phyloP scores from a whole-genome alignment of 2,113 vertebrate species.

The Gadus macrocephalus region DNA sequence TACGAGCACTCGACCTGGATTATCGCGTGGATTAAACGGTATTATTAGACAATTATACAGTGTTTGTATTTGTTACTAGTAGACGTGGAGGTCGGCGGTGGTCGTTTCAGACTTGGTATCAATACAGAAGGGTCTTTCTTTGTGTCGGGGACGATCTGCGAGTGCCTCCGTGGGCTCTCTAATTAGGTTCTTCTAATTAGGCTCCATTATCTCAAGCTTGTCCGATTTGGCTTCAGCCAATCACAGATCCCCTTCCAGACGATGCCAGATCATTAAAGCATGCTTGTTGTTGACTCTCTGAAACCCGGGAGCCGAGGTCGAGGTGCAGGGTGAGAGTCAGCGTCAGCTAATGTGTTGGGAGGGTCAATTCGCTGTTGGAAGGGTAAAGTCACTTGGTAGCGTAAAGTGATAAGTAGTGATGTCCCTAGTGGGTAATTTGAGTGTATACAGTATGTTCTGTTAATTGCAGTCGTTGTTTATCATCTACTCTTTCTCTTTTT shows the following conservation, averaged over 20 bases:
- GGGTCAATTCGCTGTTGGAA: constrained; percentile 1
- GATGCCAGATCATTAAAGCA: background rate
- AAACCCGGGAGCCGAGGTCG: background rate
- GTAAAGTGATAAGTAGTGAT: background rate
- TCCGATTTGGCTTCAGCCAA: constrained; percentile 38
- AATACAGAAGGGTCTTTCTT: background rate
- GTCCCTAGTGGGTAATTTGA: background rate
- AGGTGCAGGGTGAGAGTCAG: background rate
- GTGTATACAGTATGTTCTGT: too few relatives aligned
- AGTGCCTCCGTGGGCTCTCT: too few relatives aligned
- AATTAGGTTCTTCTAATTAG: constrained; percentile 23
- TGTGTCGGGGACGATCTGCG: background rate
- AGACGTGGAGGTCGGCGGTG: background rate
- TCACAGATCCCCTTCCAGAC: constrained; percentile 28
- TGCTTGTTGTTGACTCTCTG: background rate
- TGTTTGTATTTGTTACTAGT: background rate
- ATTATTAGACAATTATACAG: too few relatives aligned
- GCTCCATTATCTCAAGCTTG: constrained; percentile 28
- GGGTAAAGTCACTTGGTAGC: background rate
- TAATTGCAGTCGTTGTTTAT: background rate
- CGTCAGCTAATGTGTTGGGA: constrained; percentile 12
- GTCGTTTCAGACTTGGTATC: background rate
- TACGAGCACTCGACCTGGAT: too few relatives aligned
- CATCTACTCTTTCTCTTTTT: background rate
- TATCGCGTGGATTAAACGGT: too few relatives aligned